A percentile compares a stretch with the other conserved stretches of the same genome.
Evolutionary conservation across 1,140 invertebrate species (phyloP).

Genomic region (Adelges cooleyi): DNA sequence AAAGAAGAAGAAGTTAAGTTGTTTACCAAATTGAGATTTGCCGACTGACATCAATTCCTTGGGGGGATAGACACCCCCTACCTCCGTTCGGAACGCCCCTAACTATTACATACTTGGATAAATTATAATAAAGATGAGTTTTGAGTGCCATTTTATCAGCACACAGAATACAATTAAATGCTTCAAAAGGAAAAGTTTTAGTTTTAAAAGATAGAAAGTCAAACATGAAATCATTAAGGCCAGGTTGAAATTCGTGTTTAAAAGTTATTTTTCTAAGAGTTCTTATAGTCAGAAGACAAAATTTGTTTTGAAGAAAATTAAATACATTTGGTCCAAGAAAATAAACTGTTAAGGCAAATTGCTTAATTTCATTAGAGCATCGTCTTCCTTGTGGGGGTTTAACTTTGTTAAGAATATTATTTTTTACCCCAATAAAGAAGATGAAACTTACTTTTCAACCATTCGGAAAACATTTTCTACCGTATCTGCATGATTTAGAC

Average conservation of each 20-base stretch:
- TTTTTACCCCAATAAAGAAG: neutral
- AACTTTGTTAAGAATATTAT: neutral
- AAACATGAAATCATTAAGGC: neutral
- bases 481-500: neutral
- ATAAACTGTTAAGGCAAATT: neutral
- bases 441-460: neutral
- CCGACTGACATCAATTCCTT: neutral
- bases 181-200: neutral
- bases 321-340: neutral
- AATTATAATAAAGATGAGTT: neutral
- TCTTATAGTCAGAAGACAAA: neutral
- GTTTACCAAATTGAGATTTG: no score
- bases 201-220: neutral
- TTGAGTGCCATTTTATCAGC: slow-evolving; percentile 1
- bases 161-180: neutral
- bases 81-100: neutral
- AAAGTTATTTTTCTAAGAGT: neutral
- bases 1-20: no score
- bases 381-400: neutral
- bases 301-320: neutral
- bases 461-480: neutral
- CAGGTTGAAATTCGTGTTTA: neutral
- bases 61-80: neutral
- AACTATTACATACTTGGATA: neutral
- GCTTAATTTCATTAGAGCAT: neutral